Evolutionary conservation across 2,113 vertebrate genomes (phyloP).

Genomic region (Mirza zaza): DNA sequence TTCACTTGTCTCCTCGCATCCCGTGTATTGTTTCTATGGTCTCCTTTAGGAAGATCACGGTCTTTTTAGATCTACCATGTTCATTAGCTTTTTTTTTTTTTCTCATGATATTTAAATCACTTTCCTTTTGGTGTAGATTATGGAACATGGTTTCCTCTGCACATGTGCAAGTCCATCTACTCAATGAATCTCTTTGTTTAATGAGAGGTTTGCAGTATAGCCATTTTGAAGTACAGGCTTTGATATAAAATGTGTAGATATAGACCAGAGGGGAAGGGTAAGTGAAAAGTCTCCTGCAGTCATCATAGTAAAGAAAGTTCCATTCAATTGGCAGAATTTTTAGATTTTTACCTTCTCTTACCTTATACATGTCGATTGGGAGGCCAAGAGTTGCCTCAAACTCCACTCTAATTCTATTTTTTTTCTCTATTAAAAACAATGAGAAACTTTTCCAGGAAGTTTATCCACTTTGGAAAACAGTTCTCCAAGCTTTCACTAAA

Average conservation of each 20-base stretch:
- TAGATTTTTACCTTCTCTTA: neutral
- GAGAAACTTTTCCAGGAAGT: neutral
- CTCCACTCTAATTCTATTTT: neutral
- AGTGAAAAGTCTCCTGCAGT: neutral
- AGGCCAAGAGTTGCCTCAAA: neutral
- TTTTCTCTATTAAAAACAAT: neutral
- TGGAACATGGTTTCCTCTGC: neutral
- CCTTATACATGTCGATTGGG: neutral
- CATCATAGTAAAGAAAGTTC: no score
- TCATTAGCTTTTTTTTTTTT: neutral
- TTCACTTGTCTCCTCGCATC: neutral
- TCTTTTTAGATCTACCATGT: neutral
- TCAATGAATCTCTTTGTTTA: neutral
- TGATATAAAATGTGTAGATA: neutral
- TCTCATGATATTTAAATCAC: neutral
- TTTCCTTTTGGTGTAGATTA: neutral
- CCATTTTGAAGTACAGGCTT: fast-evolving
- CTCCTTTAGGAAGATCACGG: neutral
- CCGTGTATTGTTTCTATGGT: neutral
- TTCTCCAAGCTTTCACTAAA: neutral
- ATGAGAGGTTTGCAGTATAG: neutral
- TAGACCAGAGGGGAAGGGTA: fast-evolving
- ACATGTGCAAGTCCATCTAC: neutral
- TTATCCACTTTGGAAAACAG: neutral
- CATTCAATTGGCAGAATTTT: neutral